Base-by-base conservation (phyloP, 2,797 vertebrate species). In the Rhincodon typus region DNA sequence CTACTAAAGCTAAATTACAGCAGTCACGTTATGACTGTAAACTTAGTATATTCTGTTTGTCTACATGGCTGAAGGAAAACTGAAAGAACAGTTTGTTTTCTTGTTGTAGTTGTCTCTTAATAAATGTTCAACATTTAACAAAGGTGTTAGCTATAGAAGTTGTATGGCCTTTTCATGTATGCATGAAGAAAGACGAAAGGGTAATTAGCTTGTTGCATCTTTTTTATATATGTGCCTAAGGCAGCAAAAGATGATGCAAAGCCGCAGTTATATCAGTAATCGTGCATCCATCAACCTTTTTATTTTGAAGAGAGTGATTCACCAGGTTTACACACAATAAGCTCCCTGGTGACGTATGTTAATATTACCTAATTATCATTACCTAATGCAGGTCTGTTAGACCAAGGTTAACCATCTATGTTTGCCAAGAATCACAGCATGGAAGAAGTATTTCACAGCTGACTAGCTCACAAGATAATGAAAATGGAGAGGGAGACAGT, bases 321-420 rank as follows among this genome's bases (percentile, higher is more conserved):
- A 38, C 62, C 57, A 38, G 30, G 62, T 69, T 21, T 93, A 42
- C 19, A 42, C 5, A 21, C 42, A 46, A 84, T 19, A 38, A 62
- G 15, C 34, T 67, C 15, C n/a, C 38, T 91, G 30, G 27, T 91
- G 34, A 67, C 62, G 10, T 42, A 8, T 15, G 38, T 17, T 50
- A 46, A 69, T 70, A 17, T 46, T 53, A 84, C 13, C 50, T 66
- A 62, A 62, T 62, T 62, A 62, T 62, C 96, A 3, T 96, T 97
- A 95, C 96, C 96, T n/a, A 23, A 94, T 96, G 95, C 97, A 99
- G 99, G 97, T 98, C 98, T 0, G 98, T 99, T 96, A 98, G 98
- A 97, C 99, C 99, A 96, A 98, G 99, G 96, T 96, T 99, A 97
- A 99, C 99, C 0, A 97, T 99, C 96, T 99, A 99, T 0, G 98